A percentile compares a stretch with the other conserved stretches of the same genome.
Evolutionary conservation across 2,797 vertebrate species (phyloP).

Genomic region (Leptatherina wallacei): DNA sequence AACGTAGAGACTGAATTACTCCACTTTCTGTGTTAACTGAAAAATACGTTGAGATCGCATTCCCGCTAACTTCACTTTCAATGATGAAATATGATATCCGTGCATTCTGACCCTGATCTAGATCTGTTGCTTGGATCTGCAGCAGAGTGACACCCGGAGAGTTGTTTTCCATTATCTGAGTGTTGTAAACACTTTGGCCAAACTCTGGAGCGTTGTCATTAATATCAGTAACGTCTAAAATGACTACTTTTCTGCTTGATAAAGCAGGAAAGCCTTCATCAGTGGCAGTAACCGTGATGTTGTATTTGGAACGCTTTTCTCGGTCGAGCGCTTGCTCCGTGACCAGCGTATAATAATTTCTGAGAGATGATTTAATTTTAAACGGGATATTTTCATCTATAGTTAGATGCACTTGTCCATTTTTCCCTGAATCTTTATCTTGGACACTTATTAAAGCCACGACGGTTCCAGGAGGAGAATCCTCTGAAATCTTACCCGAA

Average conservation of each 20-base stretch:
- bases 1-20: conserved; percentile 68
- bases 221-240: conserved; percentile 68
- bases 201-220: conserved; percentile 76
- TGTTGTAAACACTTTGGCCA: conserved; percentile 52
- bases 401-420: conserved; percentile 78
- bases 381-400: conserved; percentile 79
- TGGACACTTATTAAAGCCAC: conserved; percentile 83
- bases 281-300: conserved; percentile 78
- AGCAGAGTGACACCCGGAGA: conserved; percentile 59
- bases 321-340: conserved; percentile 74
- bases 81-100: conserved; percentile 75
- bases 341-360: conserved; percentile 84
- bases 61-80: conserved; percentile 56
- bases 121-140: conserved; percentile 61
- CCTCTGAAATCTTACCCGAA: conserved; percentile 67
- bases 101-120: conserved; percentile 78
- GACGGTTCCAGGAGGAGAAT: conserved; percentile 69
- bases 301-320: conserved; percentile 75
- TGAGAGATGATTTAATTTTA: conserved; percentile 77
- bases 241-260: conserved; percentile 46
- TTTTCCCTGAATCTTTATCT: conserved; percentile 83
- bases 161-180: conserved; percentile 71
- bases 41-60: conserved; percentile 61
- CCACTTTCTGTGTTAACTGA: conserved; percentile 77
- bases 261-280: conserved; percentile 68